Evolutionary conservation across 2,113 vertebrate species (phyloP), one percentile per base, ranked within the genome.

Genomic region (Thermophis baileyi): DNA sequence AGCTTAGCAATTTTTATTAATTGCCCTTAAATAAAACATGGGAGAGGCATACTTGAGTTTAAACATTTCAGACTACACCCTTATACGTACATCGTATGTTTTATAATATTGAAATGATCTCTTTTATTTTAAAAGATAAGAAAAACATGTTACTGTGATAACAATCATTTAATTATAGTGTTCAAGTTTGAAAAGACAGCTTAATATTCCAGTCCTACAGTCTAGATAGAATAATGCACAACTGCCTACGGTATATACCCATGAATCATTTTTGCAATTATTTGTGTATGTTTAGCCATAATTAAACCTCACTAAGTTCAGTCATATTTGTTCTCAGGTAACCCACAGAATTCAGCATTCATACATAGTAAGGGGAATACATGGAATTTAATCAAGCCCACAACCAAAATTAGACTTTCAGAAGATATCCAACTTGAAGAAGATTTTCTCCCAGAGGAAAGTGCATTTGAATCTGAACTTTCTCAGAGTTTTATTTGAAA

Each of bases 1-100:
- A 97, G 95, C 93, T 53, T 94, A 94, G 96, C 96, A 96, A 97
- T 95, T 97, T 95, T 96, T 97, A 55, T 94, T 97, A 97, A 98
- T 97, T 97, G 94, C 93, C 95, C 63, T 88, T 85, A 93, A 63
- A n/a, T 40, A 91, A 92, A 85, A 87, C 27, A 18, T 12, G 90
- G 85, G 89, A 30, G 88, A 93, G 95, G 88, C 35, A 5, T 96
- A 88, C 95, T 91, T 88, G 57, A 85, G 88, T 93, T 91, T 94
- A 96, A 93, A 44, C 90, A 94, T 96, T 96, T 96, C 95, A 95
- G 74, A 93, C 94, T 95, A 96, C 94, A 96, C 46, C n/a, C 69
- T 91, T 51, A 18, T 6, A 90, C 25, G 24, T 8, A 74, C 49
- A 47, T 49, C 35, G 2, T 16, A 89, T 44, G 30, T 47, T 63